Evolutionary conservation across 1,140 invertebrate genomes (phyloP).

Genomic region (Subanguina moxae): DNA sequence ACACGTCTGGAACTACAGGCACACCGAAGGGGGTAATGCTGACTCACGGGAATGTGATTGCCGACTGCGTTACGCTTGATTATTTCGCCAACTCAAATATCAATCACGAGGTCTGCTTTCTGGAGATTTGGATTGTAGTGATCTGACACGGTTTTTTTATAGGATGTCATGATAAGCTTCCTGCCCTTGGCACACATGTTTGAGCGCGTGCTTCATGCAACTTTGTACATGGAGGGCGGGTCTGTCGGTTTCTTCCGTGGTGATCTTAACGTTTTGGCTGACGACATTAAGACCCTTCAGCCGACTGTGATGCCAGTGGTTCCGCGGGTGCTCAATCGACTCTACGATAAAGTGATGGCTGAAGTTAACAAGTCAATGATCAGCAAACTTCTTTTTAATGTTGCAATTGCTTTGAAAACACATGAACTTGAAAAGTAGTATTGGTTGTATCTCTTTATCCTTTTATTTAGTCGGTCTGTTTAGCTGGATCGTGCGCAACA

Average conservation of each 20-base stretch:
- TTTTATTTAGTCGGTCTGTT: slow-evolving; percentile 9
- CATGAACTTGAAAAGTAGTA: slow-evolving; percentile 45
- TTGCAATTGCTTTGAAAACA: slow-evolving; percentile 47
- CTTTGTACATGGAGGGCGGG: slow-evolving; percentile 67
- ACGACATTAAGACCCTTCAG: slow-evolving; percentile 82
- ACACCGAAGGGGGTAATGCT: slow-evolving; percentile 95
- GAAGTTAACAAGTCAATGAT: slow-evolving; percentile 56
- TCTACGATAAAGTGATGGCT: slow-evolving; percentile 73
- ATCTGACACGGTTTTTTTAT: neutral
- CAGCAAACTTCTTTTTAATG: slow-evolving; percentile 47
- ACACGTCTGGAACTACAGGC: slow-evolving; percentile 89
- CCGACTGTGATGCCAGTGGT: slow-evolving; percentile 91
- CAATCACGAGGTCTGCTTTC: slow-evolving; percentile 62
- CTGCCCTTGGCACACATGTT: slow-evolving; percentile 94
- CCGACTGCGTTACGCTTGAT: slow-evolving; percentile 71
- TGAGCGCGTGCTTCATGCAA: slow-evolving; percentile 60
- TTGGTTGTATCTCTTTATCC: neutral
- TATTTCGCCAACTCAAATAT: slow-evolving; percentile 62
- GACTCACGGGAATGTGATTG: slow-evolving; percentile 85
- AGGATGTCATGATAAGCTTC: slow-evolving; percentile 65
- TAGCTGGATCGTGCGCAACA: slow-evolving; percentile 52
- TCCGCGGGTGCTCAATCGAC: slow-evolving; percentile 83
- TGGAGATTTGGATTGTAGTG: too few relatives aligned
- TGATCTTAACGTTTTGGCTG: slow-evolving; percentile 79
- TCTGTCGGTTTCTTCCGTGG: slow-evolving; percentile 88